Evolutionary conservation across 2,113 vertebrate genomes (phyloP).

Genomic region (Carlito syrichta): DNA sequence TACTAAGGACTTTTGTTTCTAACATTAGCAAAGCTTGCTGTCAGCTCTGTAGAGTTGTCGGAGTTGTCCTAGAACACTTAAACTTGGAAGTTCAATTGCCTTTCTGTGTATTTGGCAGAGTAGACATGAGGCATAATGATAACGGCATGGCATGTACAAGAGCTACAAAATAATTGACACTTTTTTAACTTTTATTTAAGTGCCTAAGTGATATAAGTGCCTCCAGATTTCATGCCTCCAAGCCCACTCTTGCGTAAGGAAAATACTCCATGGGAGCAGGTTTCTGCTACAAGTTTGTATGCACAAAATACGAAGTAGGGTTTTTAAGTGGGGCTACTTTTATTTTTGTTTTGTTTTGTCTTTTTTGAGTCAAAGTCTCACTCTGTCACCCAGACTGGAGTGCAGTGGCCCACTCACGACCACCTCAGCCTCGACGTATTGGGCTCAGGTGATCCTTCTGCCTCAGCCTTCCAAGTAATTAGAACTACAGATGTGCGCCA

Average conservation of each 20-base stretch:
- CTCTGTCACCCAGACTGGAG: neutral
- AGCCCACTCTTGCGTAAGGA: neutral
- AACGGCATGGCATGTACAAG: neutral
- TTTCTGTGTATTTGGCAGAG: neutral
- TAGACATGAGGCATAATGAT: neutral
- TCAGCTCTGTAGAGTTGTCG: neutral
- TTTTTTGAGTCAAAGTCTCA: neutral
- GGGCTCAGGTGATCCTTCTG: neutral
- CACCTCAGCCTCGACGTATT: neutral
- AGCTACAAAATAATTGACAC: neutral
- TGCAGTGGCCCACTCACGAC: neutral
- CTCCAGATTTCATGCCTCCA: neutral
- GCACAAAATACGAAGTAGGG: neutral
- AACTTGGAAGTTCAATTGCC: neutral
- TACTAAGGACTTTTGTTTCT: neutral
- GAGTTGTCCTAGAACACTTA: neutral
- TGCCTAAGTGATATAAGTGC: no score
- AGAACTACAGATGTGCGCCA: neutral
- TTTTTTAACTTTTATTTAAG: no score
- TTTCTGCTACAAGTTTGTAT: neutral
- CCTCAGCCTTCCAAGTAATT: neutral
- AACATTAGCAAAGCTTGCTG: neutral
- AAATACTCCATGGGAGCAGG: neutral
- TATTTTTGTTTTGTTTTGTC: neutral
- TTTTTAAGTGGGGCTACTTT: neutral